Base-by-base conservation (phyloP, 1,140 invertebrate genomes). In the Anagrus nilaparvatae region DNA sequence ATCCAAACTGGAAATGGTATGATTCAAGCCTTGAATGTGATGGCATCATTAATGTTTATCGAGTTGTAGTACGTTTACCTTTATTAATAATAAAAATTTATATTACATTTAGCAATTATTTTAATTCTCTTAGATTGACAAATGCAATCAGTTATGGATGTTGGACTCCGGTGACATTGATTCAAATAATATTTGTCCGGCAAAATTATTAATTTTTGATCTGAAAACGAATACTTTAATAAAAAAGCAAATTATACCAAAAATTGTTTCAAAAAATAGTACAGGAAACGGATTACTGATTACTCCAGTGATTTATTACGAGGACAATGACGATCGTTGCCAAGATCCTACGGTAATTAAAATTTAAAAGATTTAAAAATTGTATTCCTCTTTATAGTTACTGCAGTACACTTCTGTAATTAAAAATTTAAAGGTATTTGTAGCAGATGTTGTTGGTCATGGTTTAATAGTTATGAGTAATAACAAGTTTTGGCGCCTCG, bases 131-230 rank as follows among this genome's bases (percentile, higher is more conserved):
- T 54, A 77, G 73, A 70, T 71, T 5, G 70, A 73, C 38, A 49
- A 53, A 39, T 73, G 71, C 37, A 59, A 70, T 34, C 61, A 67
- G 13, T 41, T 74, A 4, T 74, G 69, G 66, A 67, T 73, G 2
- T 53, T 73, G 50, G 72, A 73, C 40, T 48, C 61, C 0, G 72
- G 71, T 16, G 63, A 65, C 41, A 63, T 69, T 13, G 64, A 57
- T 1, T 51, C 60, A 3, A 43, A 47, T 1, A 48, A 56, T 7
- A 38, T 58, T 1, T 74, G 72, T 43, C 61, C 62, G 0, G 61
- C 71, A 0, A 61, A 72, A 40, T 40, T 74, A 1, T 43, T 73
- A 1, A 60, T 61, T 0, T 73, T 73, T 39, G 60, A 73, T 50
- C 52, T 73, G 4, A 29, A 37, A 5, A 67, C 53, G 2, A 63